Evolutionary conservation across 2,797 vertebrate genomes (phyloP).

Genomic region (Microhierax caerulescens): DNA sequence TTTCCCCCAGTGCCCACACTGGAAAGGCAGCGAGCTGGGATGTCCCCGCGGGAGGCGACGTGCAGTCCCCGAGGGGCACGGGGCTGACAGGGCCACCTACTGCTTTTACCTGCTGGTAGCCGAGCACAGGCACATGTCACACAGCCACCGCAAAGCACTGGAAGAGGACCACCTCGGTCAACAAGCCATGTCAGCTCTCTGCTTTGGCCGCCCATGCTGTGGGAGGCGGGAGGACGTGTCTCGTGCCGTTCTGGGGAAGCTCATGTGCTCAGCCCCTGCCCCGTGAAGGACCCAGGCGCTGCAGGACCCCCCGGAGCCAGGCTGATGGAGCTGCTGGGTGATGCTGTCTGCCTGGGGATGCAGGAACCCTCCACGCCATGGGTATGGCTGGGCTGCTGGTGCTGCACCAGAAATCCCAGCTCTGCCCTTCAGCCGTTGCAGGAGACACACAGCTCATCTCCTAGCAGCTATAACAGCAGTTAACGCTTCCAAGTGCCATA

Average conservation of each 20-base stretch:
- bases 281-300: neutral
- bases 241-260: neutral
- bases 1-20: neutral
- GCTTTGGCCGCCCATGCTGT: neutral
- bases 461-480: neutral
- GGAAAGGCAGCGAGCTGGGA: neutral
- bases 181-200: neutral
- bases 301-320: neutral
- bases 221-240: neutral
- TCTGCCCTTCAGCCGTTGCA: neutral
- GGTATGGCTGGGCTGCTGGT: neutral
- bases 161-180: neutral
- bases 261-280: neutral
- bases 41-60: rapidly evolving
- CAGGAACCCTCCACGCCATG: rapidly evolving
- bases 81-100: rapidly evolving
- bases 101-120: neutral
- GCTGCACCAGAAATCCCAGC: neutral
- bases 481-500: neutral
- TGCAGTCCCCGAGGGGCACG: neutral
- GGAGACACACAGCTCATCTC: neutral
- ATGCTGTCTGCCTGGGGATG: neutral
- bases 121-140: rapidly evolving
- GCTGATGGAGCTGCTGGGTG: neutral
- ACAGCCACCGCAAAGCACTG: neutral